phyloP scores from a whole-genome alignment of 2,113 vertebrate genomes.

The Ophthalmolycus amberensis region DNA sequence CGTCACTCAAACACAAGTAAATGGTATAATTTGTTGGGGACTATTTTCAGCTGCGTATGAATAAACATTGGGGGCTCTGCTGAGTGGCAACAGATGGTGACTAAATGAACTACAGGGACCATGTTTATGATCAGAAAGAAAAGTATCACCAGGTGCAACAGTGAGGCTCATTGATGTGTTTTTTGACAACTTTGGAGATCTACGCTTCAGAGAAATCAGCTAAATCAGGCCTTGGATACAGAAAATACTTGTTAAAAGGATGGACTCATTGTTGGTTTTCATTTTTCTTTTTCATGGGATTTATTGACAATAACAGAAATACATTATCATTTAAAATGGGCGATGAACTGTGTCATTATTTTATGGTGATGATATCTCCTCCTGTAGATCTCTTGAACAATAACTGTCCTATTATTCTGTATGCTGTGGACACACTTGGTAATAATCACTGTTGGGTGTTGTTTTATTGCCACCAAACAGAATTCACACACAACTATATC shows the following conservation, averaged over 20 bases:
- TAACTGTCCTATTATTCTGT: conserved; percentile 43
- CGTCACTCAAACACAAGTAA: neutral
- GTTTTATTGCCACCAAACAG: conserved; percentile 63
- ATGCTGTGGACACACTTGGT: conserved; percentile 56
- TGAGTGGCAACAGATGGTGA: neutral
- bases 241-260: neutral
- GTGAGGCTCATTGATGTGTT: neutral
- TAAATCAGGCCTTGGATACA: neutral
- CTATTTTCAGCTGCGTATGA: neutral
- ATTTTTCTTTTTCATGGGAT: neutral
- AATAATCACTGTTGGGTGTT: conserved; percentile 44
- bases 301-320: conserved; percentile 5
- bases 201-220: neutral
- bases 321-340: conserved; percentile 5
- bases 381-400: conserved; percentile 20
- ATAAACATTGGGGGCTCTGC: neutral
- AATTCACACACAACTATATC: conserved; percentile 53
- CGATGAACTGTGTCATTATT: neutral
- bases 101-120: neutral
- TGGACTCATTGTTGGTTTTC: neutral
- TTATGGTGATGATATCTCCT: conserved; percentile 4
- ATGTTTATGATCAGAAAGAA: neutral
- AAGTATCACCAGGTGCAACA: neutral
- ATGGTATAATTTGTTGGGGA: neutral
- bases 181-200: neutral